Conservation (phyloP, 2,797 vertebrate species). For the Serranus cabrilla region DNA sequence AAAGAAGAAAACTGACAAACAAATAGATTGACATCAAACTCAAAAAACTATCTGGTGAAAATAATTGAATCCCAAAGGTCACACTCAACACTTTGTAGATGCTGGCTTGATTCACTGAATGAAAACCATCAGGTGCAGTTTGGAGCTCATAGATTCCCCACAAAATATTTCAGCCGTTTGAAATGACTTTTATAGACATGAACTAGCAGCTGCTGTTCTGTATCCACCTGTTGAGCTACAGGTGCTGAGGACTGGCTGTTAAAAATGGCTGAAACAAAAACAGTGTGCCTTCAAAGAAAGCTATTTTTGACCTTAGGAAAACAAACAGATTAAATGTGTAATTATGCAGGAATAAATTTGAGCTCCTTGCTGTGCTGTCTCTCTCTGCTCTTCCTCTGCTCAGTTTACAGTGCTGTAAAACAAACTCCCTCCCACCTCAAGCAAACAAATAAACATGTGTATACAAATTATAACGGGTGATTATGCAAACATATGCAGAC, state of each 20-base stretch:
- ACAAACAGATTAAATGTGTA: constrained; percentile 19
- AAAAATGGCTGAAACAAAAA: neutral
- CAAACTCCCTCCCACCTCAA: neutral
- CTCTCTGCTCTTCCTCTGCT: neutral
- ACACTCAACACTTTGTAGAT: neutral
- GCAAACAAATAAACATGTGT: constrained; percentile 17
- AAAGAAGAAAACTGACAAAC: no score
- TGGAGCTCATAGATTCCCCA: neutral
- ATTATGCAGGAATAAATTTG: constrained; percentile 11
- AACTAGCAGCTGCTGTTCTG: constrained; percentile 12
- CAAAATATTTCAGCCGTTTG: no score
- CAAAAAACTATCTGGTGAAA: no score
- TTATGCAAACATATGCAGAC: constrained; percentile 33
- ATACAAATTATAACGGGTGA: constrained; percentile 22
- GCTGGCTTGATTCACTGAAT: neutral
- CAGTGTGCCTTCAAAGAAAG: neutral
- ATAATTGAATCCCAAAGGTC: no score
- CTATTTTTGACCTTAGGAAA: constrained; percentile 1
- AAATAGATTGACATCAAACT: no score
- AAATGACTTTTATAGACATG: no score
- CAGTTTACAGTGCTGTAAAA: neutral
- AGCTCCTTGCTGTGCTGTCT: neutral
- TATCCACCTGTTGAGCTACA: neutral
- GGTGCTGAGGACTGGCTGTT: neutral
- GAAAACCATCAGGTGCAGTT: neutral